Evolutionary conservation across 2,113 vertebrate genomes (phyloP), one percentile per base, ranked within the genome.

Genomic region (Saccopteryx leptura): DNA sequence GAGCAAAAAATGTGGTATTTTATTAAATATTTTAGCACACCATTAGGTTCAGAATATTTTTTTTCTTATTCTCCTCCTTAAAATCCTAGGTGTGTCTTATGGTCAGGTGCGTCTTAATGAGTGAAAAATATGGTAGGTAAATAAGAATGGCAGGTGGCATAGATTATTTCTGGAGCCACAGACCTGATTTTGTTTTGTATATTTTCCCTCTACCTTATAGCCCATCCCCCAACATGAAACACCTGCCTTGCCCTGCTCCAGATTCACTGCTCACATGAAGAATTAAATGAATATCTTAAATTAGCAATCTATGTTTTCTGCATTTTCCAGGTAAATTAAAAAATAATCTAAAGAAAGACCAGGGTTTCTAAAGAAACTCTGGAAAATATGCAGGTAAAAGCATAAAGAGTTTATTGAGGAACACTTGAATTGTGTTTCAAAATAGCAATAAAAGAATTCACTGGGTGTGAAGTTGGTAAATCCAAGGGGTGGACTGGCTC

Each of bases 241-340:
- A 33, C 87, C 17, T 65, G 82, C 50, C 11, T 71, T 87, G 1
- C 58, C 97, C 63, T 99, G 98, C 85, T 97, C 98, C 28, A 98
- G 98, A 14, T 99, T 99, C 87, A 60, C 96, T 54, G 97, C 95
- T 88, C 97, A 98, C 79, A 98, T 98, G 98, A 98, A 97, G 94
- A 94, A 97, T 63, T 97, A n/a, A n/a, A n/a, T 31, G 56, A 96
- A 26, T 96, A 96, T 86, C 83, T 56, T 31, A 93, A 71, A 84
- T 92, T 69, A 91, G 91, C 46, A 97, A 95, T 50, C 69, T 96
- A 86, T 58, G 90, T 75, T 92, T 97, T 91, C 94, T 88, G 82
- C 93, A 72, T 2, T 86, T 89, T 83, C 87, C 95, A 97, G 86
- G 74, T 89, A 96, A 96, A 92, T 81, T 81, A 19, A 15, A 2